phyloP scores from a whole-genome alignment of 2,888 invertebrate species.

The Mechanitis messenoides region DNA sequence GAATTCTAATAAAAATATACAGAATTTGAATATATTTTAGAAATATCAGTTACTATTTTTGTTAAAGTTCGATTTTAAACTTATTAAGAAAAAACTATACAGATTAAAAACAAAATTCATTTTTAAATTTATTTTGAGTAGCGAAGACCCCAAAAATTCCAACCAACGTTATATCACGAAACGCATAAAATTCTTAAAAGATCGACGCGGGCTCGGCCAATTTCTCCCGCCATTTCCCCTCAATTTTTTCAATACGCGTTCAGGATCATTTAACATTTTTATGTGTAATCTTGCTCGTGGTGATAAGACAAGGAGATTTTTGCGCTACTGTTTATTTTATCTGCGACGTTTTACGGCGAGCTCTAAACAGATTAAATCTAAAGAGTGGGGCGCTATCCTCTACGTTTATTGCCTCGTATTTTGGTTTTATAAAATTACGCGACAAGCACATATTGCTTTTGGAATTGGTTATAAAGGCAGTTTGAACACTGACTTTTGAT shows the following conservation, averaged over 20 bases:
- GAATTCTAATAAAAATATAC: too few relatives aligned
- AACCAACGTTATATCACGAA: conserved; percentile 29
- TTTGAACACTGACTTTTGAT: too few relatives aligned
- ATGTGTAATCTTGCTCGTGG: conserved; percentile 73
- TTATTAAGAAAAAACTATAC: too few relatives aligned
- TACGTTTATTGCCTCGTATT: conserved; percentile 57
- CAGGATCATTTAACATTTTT: conserved; percentile 76
- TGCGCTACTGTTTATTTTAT: conserved; percentile 70
- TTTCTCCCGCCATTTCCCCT: conserved; percentile 61
- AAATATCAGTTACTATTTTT: too few relatives aligned
- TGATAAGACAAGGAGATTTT: conserved; percentile 70
- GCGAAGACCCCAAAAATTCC: conserved; percentile 13
- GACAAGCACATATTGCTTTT: conserved; percentile 4
- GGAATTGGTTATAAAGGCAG: neutral
- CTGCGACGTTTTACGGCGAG: conserved; percentile 65
- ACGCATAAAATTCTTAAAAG: conserved; percentile 29
- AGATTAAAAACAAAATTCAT: too few relatives aligned
- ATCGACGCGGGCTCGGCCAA: conserved; percentile 42
- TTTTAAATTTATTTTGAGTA: neutral
- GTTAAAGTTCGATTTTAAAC: too few relatives aligned
- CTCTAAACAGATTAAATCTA: conserved; percentile 73
- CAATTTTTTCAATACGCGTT: conserved; percentile 74
- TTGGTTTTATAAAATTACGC: conserved; percentile 44
- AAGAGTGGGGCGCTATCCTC: conserved; percentile 50
- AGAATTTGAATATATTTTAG: too few relatives aligned